Evolutionary conservation across 2,113 vertebrate genomes (phyloP).

Genomic region (Actenoides lindsayi): DNA sequence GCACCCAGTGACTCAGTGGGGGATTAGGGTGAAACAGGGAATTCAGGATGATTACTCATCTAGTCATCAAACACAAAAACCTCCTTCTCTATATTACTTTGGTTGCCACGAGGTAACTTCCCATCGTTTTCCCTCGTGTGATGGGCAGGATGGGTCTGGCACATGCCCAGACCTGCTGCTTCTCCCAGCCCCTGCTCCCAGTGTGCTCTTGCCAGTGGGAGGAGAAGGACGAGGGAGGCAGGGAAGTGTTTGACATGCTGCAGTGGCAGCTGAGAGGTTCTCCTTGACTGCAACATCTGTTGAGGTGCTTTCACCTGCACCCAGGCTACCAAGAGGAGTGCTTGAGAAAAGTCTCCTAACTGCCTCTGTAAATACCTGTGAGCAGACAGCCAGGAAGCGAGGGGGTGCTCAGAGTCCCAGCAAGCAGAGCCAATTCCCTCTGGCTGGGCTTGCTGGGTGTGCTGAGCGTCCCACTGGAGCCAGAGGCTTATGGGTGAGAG

Average conservation of each 20-base stretch:
- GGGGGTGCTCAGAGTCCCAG: accelerated
- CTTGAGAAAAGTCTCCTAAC: accelerated
- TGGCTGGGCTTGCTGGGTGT: background rate
- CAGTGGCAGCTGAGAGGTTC: background rate
- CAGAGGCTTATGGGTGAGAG: background rate
- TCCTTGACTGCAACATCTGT: accelerated
- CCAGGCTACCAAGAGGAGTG: background rate
- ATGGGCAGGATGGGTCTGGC: background rate
- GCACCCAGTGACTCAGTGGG: conserved; percentile 6
- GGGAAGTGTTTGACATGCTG: accelerated
- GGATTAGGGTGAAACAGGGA: background rate
- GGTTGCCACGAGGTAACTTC: background rate
- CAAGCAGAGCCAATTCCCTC: background rate
- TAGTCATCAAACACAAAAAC: background rate
- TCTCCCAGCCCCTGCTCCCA: background rate
- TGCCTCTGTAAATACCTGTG: background rate
- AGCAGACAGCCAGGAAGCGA: background rate
- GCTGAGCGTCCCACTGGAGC: accelerated
- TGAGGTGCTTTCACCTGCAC: background rate
- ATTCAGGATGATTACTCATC: background rate
- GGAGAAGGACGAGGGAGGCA: background rate
- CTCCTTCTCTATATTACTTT: background rate
- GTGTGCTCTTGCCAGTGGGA: accelerated
- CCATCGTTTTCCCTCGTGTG: accelerated
- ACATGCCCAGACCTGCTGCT: background rate